Percentiles rank a stretch among this genome's conserved stretches.
phyloP scores from a whole-genome alignment of 2,888 invertebrate genomes.

The Eupithecia exiguata region DNA sequence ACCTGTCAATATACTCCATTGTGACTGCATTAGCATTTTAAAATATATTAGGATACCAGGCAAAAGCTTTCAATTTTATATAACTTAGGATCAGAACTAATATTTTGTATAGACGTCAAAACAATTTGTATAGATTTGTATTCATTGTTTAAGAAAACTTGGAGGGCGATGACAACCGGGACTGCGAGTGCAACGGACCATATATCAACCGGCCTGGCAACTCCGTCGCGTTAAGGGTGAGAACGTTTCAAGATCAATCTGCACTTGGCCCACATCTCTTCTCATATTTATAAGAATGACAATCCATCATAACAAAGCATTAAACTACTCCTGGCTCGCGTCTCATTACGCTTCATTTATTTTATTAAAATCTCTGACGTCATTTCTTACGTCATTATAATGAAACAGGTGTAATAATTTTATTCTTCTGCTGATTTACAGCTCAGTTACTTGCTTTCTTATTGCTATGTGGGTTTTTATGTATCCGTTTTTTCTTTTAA shows the following conservation, averaged over 20 bases:
- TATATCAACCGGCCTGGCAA: constrained; percentile 61
- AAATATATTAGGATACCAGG: not conserved
- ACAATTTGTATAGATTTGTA: not conserved
- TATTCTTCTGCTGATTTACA: constrained; percentile 27
- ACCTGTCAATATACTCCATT: not conserved
- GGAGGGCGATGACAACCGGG: constrained; percentile 4
- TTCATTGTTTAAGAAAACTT: constrained; percentile 13
- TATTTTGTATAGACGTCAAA: not conserved
- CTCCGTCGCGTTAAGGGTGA: constrained; percentile 63
- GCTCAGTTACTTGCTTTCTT: constrained; percentile 7
- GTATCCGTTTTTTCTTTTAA: constrained; percentile 31
- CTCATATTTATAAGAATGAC: constrained; percentile 71
- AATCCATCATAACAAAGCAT: constrained; percentile 72
- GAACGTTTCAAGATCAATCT: constrained; percentile 69
- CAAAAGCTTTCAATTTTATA: not conserved
- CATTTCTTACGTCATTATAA: constrained; percentile 46
- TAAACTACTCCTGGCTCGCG: constrained; percentile 54
- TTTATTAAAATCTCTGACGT: constrained; percentile 58
- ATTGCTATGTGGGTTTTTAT: constrained; percentile 34
- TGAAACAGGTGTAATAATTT: constrained; percentile 52
- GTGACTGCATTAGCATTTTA: not conserved
- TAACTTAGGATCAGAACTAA: not conserved
- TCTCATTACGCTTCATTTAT: constrained; percentile 50
- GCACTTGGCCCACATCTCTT: constrained; percentile 75
- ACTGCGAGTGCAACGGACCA: constrained; percentile 16